Conservation (phyloP, 1,140 invertebrate species). For the Drosophila equinoxialis region DNA sequence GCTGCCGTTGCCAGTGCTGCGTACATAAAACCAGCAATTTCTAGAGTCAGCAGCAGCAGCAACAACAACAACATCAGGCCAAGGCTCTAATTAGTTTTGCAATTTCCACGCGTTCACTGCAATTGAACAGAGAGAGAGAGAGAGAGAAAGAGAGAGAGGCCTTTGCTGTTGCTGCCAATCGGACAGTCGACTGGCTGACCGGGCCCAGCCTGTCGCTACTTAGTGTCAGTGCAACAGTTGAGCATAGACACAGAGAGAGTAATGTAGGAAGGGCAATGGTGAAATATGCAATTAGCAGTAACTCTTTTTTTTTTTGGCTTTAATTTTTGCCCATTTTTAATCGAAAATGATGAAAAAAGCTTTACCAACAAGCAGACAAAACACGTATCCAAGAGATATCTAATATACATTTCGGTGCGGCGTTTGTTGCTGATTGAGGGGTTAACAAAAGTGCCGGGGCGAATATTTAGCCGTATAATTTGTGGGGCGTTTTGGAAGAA, state of each 20-base stretch:
- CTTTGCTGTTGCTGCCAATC: slow-evolving; percentile 16
- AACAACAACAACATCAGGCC: slow-evolving; percentile 50
- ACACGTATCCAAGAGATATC: neutral
- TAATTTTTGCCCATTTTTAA: slow-evolving; percentile 47
- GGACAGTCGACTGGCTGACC: slow-evolving; percentile 18
- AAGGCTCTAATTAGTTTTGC: slow-evolving; percentile 82
- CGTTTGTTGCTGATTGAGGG: slow-evolving; percentile 62
- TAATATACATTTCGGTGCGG: neutral
- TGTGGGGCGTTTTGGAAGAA: slow-evolving; percentile 49
- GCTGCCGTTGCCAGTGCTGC: slow-evolving; percentile 34
- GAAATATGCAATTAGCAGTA: slow-evolving; percentile 79
- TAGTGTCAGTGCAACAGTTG: slow-evolving; percentile 72
- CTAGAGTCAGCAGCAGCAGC: slow-evolving; percentile 57
- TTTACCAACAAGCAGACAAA: slow-evolving; percentile 13
- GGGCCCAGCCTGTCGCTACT: slow-evolving; percentile 65
- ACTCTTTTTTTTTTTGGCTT: slow-evolving; percentile 35
- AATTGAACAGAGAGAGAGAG: slow-evolving; percentile 24
- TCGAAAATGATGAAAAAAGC: slow-evolving; percentile 68
- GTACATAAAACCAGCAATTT: slow-evolving; percentile 75
- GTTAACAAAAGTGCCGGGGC: slow-evolving; percentile 67
- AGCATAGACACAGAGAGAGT: slow-evolving; percentile 9
- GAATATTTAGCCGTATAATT: slow-evolving; percentile 77
- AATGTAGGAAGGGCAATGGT: slow-evolving; percentile 38
- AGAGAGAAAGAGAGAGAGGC: neutral
- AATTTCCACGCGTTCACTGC: slow-evolving; percentile 73